Percentiles rank a stretch among this genome's conserved stretches.
Conservation (phyloP, 2,797 vertebrate species). For the Sciurus carolinensis region DNA sequence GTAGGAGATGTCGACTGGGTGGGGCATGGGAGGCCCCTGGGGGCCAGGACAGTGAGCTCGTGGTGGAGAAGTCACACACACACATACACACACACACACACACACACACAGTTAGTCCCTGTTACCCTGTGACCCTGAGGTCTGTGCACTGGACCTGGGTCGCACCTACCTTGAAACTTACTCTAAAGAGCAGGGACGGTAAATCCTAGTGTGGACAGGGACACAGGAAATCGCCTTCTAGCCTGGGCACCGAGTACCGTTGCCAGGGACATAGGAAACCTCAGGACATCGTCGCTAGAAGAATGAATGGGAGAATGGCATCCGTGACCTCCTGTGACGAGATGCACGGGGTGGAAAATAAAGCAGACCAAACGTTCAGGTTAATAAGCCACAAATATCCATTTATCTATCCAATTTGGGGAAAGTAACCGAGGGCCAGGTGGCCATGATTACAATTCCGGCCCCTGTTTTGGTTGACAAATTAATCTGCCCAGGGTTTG, state of each 20-base stretch:
- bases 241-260: rapidly evolving
- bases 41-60: rapidly evolving
- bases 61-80: background rate
- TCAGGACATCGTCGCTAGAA: no score
- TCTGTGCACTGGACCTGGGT: background rate
- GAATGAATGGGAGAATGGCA: background rate
- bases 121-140: background rate
- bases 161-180: background rate
- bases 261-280: background rate
- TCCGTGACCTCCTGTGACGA: background rate
- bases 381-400: constrained; percentile 77
- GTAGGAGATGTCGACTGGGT: background rate
- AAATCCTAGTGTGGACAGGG: background rate
- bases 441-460: constrained; percentile 63
- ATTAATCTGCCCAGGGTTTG: constrained; percentile 82
- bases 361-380: constrained; percentile 62
- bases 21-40: background rate
- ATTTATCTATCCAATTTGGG: constrained; percentile 79
- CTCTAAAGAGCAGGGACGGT: background rate
- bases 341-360: constrained; percentile 49
- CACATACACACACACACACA: background rate
- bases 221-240: background rate
- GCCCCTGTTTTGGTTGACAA: constrained; percentile 70
- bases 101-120: background rate
- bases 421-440: constrained; percentile 11